These are phyloP conservation scores for Zonitis immaculata DNA, from an alignment of 2,888 invertebrate species.

Conservation along the genomic window DNA sequence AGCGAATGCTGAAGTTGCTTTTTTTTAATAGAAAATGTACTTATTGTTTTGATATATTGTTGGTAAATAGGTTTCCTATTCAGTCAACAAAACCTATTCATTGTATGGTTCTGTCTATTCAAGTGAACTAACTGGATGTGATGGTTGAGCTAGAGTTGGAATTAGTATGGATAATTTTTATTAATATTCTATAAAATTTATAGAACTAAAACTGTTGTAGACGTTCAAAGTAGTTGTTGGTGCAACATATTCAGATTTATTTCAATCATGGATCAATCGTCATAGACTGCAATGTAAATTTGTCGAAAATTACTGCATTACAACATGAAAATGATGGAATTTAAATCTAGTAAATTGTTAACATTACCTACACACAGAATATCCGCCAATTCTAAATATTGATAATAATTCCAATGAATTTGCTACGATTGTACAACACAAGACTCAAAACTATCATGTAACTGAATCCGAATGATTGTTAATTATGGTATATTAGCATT, in stretches of 20 bases:
- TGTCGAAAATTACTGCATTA: neutral
- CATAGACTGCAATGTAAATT: neutral
- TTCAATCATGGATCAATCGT: neutral
- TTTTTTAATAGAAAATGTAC: no score
- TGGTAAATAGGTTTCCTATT: neutral
- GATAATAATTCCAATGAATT: neutral
- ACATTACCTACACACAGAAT: no score
- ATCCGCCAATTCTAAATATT: neutral
- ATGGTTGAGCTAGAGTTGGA: neutral
- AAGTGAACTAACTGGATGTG: neutral
- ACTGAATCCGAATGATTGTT: neutral
- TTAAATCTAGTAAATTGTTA: no score
- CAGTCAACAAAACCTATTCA: neutral
- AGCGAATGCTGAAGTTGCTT: neutral
- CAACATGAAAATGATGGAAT: neutral
- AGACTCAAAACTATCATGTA: neutral
- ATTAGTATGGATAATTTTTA: neutral
- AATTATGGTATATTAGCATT: no score
- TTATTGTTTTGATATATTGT: no score
- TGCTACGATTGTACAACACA: neutral
- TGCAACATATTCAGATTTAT: neutral
- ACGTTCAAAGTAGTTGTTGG: neutral
- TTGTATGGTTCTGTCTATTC: neutral
- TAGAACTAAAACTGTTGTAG: neutral
- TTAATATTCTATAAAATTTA: neutral